Evolutionary conservation across 2,888 invertebrate genomes (phyloP), one percentile per base, ranked within the genome.

Genomic region (Drosophila aldrichi): DNA sequence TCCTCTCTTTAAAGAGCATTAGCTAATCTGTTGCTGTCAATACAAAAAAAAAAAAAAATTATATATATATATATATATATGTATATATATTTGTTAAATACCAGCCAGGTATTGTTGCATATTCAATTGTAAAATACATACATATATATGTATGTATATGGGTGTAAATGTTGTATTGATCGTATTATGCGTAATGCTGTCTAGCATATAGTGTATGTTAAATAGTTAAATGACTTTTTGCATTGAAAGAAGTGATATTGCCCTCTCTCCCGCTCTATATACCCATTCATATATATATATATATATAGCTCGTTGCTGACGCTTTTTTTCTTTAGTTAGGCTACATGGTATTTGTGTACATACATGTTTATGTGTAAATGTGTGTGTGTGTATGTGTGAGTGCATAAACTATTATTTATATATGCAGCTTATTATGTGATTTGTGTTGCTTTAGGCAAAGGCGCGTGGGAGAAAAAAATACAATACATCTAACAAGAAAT

Each of bases 401-500:
- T 63, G 43, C 46, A 67, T 65, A 63, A 59, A 72, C 69, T 67
- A 49, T 67, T 56, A 52, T 77, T 43, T 58, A 65, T 61, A 69
- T 40, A 66, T 73, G 57, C 36, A 56, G 22, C 65, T 56, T 55
- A 75, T 74, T 44, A 36, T 70, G 69, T 82, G 51, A 40, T 70
- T 64, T 68, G 48, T 79, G 81, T 79, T 77, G 77, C 77, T 67
- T 77, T 79, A 70, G 75, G 79, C 77, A 77, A 77, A 77, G 79
- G 79, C 77, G 77, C 70, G 66, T 74, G 74, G 86, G 85, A 75
- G 66, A 67, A 85, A 78, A 77, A 85, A 84, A 76, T 86, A 81
- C 87, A 83, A 83, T 87, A 89, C 77, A 85, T 84, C 77, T 89
- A 85, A 85, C 85, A 85, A 85, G 87, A 85, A 85, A 85, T 85